Evolutionary conservation across 1,140 invertebrate species (phyloP).

Genomic region (Cherax quadricarinatus): DNA sequence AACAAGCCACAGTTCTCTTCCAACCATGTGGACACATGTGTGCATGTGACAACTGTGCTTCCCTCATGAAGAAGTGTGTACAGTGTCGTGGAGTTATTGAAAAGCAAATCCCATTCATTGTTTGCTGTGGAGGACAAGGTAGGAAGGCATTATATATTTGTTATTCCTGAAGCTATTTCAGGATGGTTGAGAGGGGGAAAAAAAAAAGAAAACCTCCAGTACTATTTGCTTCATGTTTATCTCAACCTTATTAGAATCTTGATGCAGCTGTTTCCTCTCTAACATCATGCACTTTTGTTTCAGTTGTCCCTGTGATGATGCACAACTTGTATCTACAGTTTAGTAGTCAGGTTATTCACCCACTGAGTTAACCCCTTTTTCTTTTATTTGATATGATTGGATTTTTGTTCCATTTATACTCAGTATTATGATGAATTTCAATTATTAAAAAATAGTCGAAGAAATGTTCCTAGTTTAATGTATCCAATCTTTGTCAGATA

Average conservation of each 20-base stretch:
- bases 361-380: too few relatives aligned
- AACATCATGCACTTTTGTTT: not conserved
- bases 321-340: not conserved
- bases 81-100: constrained; percentile 93
- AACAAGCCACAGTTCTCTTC: constrained; percentile 92
- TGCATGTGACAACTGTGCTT: constrained; percentile 93
- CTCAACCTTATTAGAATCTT: not conserved
- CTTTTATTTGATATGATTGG: not conserved
- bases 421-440: not conserved
- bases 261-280: not conserved
- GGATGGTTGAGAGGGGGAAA: not conserved
- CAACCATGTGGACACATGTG: constrained; percentile 97
- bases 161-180: not conserved
- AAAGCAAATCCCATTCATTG: constrained; percentile 73
- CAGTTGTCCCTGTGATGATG: not conserved
- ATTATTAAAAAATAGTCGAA: not conserved
- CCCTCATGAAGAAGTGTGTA: constrained; percentile 97
- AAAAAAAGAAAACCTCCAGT: not conserved
- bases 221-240: not conserved
- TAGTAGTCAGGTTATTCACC: not conserved
- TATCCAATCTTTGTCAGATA: not conserved
- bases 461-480: not conserved
- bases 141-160: not conserved
- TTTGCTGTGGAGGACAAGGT: constrained; percentile 75
- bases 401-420: not conserved